phyloP scores from a whole-genome alignment of 2,888 invertebrate species.

The Meandrusa payeni region DNA sequence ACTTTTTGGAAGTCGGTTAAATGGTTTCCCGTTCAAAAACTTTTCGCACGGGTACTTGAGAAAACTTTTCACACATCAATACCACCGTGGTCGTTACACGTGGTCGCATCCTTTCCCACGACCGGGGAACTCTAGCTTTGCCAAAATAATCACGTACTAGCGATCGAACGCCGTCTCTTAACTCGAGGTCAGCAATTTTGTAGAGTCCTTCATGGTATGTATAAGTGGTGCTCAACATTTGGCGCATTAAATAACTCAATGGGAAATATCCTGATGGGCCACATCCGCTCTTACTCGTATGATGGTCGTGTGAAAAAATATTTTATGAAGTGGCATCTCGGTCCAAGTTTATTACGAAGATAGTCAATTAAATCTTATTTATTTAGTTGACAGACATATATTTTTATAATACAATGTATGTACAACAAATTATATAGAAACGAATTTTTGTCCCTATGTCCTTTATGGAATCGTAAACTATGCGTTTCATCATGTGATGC shows the following conservation, averaged over 20 bases:
- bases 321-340: too few relatives aligned
- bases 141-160: conserved; percentile 61
- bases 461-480: too few relatives aligned
- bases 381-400: too few relatives aligned
- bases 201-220: conserved; percentile 29
- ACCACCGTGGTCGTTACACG: conserved; percentile 23
- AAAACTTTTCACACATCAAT: conserved; percentile 9
- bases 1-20: too few relatives aligned
- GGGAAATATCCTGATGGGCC: conserved; percentile 47
- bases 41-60: conserved; percentile 3
- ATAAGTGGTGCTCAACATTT: conserved; percentile 26
- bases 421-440: too few relatives aligned
- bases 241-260: conserved; percentile 30
- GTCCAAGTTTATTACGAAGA: too few relatives aligned
- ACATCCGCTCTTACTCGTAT: conserved; percentile 41
- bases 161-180: conserved; percentile 41
- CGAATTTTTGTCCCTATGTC: too few relatives aligned
- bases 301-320: conserved; percentile 57
- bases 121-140: conserved; percentile 37
- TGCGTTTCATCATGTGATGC: too few relatives aligned
- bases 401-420: too few relatives aligned
- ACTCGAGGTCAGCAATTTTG: conserved; percentile 40
- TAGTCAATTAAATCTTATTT: too few relatives aligned
- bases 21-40: background rate
- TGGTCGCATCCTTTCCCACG: conserved; percentile 64